Evolutionary conservation across 1,140 invertebrate species (phyloP).

Genomic region (Varroa destructor): DNA sequence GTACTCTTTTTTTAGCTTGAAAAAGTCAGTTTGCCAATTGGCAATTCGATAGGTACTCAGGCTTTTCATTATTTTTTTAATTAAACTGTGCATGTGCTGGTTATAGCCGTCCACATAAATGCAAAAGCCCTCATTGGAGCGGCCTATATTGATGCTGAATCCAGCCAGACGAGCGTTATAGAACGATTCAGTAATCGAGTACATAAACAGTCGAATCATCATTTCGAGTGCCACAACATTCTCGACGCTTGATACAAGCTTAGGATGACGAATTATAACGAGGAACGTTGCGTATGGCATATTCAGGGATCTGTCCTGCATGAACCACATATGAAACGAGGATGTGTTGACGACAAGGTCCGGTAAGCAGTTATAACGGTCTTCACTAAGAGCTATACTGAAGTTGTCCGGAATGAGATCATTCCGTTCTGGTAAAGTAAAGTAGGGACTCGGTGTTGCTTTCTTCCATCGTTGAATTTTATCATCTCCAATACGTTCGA

Average conservation of each 20-base stretch:
- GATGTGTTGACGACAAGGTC: background rate
- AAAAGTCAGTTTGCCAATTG: background rate
- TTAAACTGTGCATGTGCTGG: conserved; percentile 1
- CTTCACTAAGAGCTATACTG: background rate
- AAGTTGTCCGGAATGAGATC: conserved; percentile 3
- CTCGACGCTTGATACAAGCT: background rate
- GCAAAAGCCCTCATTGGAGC: background rate
- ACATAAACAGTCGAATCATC: conserved; percentile 9
- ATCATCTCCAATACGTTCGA: background rate
- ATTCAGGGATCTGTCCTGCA: conserved; percentile 20
- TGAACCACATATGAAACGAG: conserved; percentile 27
- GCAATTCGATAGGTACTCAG: background rate
- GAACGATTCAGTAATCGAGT: conserved; percentile 1
- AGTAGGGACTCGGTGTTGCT: background rate
- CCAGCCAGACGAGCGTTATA: conserved; percentile 21
- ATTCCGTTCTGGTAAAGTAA: background rate
- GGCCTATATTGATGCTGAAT: background rate
- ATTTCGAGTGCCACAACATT: conserved; percentile 9
- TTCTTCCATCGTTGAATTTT: background rate
- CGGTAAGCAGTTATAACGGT: background rate
- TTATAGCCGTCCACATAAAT: background rate
- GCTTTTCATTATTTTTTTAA: background rate
- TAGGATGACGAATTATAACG: background rate
- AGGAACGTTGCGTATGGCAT: background rate
- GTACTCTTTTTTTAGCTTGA: conserved; percentile 4